These are phyloP conservation scores for Drosophila lacicola DNA, from an alignment of 2,888 invertebrate genomes.

Conservation along the genomic window DNA sequence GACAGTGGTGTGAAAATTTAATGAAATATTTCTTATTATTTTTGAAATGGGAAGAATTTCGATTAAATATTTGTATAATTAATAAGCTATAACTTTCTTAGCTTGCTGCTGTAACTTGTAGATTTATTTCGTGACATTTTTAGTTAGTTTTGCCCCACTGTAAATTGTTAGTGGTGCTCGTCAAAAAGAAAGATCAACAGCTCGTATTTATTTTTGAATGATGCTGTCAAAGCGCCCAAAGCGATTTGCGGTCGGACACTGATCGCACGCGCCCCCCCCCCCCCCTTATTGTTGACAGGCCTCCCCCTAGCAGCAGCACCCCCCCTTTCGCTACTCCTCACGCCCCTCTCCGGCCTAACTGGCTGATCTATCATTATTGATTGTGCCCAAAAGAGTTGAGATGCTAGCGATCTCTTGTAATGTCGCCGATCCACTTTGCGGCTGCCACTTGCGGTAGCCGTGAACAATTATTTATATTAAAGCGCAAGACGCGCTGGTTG, in stretches of 20 bases:
- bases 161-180: conserved; percentile 10
- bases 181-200: conserved; percentile 29
- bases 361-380: conserved; percentile 80
- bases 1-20: no score
- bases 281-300: conserved; percentile 35
- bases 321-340: background rate
- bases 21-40: no score
- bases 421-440: conserved; percentile 54
- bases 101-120: background rate
- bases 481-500: conserved; percentile 37
- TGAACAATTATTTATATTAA: conserved; percentile 76
- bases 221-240: conserved; percentile 78
- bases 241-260: conserved; percentile 78
- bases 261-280: conserved; percentile 68
- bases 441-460: conserved; percentile 60
- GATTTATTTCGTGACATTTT: no score
- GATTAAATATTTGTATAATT: no score
- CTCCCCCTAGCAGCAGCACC: background rate
- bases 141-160: conserved; percentile 30
- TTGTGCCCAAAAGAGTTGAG: conserved; percentile 76
- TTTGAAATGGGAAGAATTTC: no score
- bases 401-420: conserved; percentile 29
- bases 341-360: conserved; percentile 17
- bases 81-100: no score
- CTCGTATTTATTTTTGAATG: conserved; percentile 68